Conservation (phyloP, 2,888 invertebrate genomes). For the Steromphala cineraria region DNA sequence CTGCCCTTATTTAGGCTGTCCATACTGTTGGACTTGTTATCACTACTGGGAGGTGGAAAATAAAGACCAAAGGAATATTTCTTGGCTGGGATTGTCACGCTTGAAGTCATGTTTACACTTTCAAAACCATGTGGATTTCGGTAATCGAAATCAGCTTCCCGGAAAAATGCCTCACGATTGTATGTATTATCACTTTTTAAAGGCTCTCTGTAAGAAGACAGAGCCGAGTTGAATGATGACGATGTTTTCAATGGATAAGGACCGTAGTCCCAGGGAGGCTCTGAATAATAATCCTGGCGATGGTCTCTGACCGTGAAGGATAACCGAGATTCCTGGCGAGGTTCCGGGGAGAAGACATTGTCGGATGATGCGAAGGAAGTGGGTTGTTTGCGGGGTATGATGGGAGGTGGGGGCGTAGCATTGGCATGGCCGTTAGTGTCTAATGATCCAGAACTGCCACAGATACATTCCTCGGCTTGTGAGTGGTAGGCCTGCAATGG, state of each 20-base stretch:
- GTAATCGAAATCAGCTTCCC: constrained; percentile 19
- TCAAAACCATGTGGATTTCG: constrained; percentile 1
- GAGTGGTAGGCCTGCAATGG: constrained; percentile 64
- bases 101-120: constrained; percentile 17
- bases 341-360: not conserved
- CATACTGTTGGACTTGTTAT: constrained; percentile 42
- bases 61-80: constrained; percentile 66
- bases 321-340: not conserved
- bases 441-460: constrained; percentile 28
- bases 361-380: not conserved
- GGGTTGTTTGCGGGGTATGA: not conserved
- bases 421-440: constrained; percentile 19
- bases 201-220: not conserved
- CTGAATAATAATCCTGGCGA: not conserved
- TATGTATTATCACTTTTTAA: constrained; percentile 15
- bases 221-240: not conserved
- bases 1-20: constrained; percentile 47
- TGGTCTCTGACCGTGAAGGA: constrained; percentile 5
- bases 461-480: constrained; percentile 31
- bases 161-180: constrained; percentile 12
- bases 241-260: constrained; percentile 9
- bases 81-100: constrained; percentile 27
- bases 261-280: not conserved
- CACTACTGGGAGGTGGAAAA: constrained; percentile 51
- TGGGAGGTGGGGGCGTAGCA: not conserved